Percentiles rank a stretch among this genome's conserved stretches.
These are phyloP conservation scores for Sepiola atlantica DNA, from an alignment of 2,888 invertebrate species.

Conservation along the genomic window DNA sequence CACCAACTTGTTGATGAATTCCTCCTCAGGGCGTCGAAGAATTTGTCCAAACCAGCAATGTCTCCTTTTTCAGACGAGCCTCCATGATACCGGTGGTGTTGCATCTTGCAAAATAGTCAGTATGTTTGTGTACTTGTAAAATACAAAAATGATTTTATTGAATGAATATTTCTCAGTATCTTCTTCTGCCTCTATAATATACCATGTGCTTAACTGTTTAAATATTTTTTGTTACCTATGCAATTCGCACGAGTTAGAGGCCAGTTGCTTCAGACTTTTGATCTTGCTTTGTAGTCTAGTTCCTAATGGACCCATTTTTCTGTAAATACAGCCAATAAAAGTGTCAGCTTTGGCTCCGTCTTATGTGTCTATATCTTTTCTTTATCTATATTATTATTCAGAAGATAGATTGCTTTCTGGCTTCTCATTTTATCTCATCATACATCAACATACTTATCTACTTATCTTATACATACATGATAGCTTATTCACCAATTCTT, in stretches of 20 bases:
- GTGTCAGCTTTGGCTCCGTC: neutral
- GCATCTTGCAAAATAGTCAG: neutral
- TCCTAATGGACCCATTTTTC: neutral
- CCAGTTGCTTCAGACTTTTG: neutral
- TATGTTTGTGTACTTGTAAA: neutral
- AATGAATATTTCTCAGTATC: neutral
- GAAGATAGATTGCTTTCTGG: slow-evolving; percentile 32
- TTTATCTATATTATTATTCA: neutral
- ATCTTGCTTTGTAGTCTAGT: neutral
- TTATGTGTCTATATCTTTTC: neutral
- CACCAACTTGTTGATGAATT: too few species aligned
- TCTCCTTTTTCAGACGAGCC: too few species aligned
- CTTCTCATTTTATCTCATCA: neutral
- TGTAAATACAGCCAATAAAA: neutral
- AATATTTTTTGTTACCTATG: neutral
- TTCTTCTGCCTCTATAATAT: neutral
- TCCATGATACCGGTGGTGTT: too few species aligned
- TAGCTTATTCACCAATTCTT: neutral
- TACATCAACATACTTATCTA: neutral
- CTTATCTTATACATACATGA: neutral
- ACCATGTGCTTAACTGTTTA: neutral
- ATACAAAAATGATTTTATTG: neutral
- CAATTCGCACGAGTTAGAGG: neutral
- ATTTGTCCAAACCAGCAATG: too few species aligned
- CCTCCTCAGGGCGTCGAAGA: too few species aligned